These are phyloP conservation scores for Dolomedes plantarius DNA, from an alignment of 2,888 invertebrate species.

Conservation along the genomic window DNA sequence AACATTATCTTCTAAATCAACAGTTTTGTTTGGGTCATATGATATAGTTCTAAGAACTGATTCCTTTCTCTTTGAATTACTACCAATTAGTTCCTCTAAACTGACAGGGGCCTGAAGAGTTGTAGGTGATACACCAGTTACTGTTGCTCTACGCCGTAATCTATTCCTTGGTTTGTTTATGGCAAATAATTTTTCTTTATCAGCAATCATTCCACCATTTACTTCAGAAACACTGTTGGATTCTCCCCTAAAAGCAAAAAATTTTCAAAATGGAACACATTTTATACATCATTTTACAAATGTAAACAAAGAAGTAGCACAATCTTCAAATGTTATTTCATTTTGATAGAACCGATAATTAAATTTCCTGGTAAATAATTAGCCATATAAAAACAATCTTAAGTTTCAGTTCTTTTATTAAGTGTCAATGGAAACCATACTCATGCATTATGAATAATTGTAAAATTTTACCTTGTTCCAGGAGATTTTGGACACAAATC, in stretches of 20 bases:
- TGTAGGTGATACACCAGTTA: slow-evolving; percentile 87
- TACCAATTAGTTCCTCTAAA: slow-evolving; percentile 79
- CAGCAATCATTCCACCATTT: slow-evolving; percentile 29
- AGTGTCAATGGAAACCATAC: too few relatives aligned
- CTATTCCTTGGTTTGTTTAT: slow-evolving; percentile 80
- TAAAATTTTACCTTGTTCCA: slow-evolving; percentile 38
- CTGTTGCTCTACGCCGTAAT: slow-evolving; percentile 89
- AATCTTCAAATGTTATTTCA: too few relatives aligned
- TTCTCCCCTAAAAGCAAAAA: slow-evolving; percentile 60
- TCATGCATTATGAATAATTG: too few relatives aligned
- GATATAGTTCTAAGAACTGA: slow-evolving; percentile 72
- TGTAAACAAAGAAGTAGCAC: too few relatives aligned
- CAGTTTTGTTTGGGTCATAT: slow-evolving; percentile 72
- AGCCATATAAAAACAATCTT: too few relatives aligned
- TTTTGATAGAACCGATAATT: too few relatives aligned
- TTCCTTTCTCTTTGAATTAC: slow-evolving; percentile 70
- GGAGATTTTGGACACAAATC: slow-evolving; percentile 61
- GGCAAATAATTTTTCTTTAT: slow-evolving; percentile 63
- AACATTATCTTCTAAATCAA: slow-evolving; percentile 58
- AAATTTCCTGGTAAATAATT: too few relatives aligned
- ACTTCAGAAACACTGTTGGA: slow-evolving; percentile 55
- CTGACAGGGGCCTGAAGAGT: slow-evolving; percentile 81
- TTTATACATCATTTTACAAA: too few relatives aligned
- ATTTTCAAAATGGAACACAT: too few relatives aligned
- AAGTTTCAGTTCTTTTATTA: too few relatives aligned